Base-by-base conservation (phyloP, 2,797 vertebrate species). In the Enteromius mattozi region DNA sequence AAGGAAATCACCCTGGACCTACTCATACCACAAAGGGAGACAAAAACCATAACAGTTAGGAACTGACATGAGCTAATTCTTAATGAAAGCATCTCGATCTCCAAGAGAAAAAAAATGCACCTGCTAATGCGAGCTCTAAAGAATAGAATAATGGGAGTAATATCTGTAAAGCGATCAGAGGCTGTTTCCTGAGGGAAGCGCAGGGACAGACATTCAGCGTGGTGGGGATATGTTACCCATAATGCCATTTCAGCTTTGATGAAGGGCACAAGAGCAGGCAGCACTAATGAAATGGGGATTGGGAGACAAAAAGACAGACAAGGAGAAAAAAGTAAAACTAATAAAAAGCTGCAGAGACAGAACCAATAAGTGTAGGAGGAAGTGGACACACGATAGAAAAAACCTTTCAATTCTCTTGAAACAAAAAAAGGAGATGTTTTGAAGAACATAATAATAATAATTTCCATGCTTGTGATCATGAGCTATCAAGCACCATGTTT, bases 111-210 rank as follows among this genome's bases (percentile, higher is more conserved):
- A 51, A 47, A 61, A 66, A 66, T 9, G 49, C 51, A 80, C 81
- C 71, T 40, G 49, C 33, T 45, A 56, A 69, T 63, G 56, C 70
- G 37, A 70, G 65, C 45, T 42, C 33, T 83, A 68, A 79, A 76
- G 81, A 56, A 49, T 76, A 74, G 51, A 70, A 86, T 85, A 88
- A 89, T 81, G 66, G 78, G 85, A 84, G 81, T 82, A 87, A 86
- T 86, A 87, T 86, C 84, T 71, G 69, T 86, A 87, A 88, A 84
- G 78, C 80, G 85, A 88, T 86, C 79, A 87, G 78, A 86, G 75
- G 74, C 74, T 63, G 68, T 40, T 69, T 82, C 56, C 79, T 82
- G 77, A 70, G 83, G 72, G 40, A 35, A 10, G 72, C 30, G 35
- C 45, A 5, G 54, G 74, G 69, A 83, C 74, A 33, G 72, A 66